Base-by-base conservation (phyloP, 2,888 invertebrate species). In the Sesia apiformis region DNA sequence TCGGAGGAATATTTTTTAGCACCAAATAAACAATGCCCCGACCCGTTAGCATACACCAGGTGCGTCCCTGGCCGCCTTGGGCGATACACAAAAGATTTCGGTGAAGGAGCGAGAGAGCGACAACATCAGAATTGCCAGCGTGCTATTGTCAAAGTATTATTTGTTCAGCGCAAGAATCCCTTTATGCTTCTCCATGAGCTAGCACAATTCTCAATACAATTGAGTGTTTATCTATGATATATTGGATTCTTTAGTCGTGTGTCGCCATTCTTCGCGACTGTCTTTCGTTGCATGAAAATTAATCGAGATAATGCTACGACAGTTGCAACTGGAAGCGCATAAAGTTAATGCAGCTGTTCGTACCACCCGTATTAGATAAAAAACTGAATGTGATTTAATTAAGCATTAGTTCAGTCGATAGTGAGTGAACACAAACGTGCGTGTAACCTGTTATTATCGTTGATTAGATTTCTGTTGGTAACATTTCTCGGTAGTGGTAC, bases 381-480 rank as follows among this genome's bases (percentile, higher is more conserved):
- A 79, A 79, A 72, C 70, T 64, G 73, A 77, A 84, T 83, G 79
- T 85, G 87, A 87, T 89, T 89, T 88, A 89, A 89, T 88, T 87
- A 87, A 84, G 79, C 79, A 84, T 85, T 83, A 83, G 77, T 68
- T 78, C 77, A 81, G 78, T 78, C 72, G 81, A 82, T 80, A 80
- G 81, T 80, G 79, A 81, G 81, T 81, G 85, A 84, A 80, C 83
- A 81, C 81, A 85, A 85, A 82, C 84, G 81, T 73, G 76, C 78
- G 74, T 75, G 81, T 84, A 89, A 88, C 89, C 89, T 87, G 89
- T 88, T 88, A 89, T 89, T 89, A 89, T 80, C 81, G 68, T 86
- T 88, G 89, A 89, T 89, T 89, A 88, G 89, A 87, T 89, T 88
- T 88, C 85, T 85, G 88, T 87, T 84, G 84, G 87, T 85, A 86